These are phyloP conservation scores for Cosmia pyralina DNA, from an alignment of 2,888 invertebrate genomes.

Conservation along the genomic window DNA sequence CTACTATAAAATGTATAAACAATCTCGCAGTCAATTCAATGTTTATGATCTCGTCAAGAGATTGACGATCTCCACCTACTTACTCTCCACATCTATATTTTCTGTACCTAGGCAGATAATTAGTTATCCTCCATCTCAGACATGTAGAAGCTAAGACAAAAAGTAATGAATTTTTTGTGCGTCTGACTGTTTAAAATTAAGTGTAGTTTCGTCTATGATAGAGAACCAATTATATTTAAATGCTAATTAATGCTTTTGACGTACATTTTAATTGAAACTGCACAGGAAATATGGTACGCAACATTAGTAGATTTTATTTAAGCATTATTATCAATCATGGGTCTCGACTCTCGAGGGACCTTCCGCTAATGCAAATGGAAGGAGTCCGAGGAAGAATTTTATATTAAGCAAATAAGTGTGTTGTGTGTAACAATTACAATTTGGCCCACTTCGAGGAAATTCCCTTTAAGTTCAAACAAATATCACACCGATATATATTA, in stretches of 20 bases:
- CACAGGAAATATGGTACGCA: conserved; percentile 7
- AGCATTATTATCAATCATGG: conserved; percentile 42
- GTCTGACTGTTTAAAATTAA: conserved; percentile 55
- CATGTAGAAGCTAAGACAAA: conserved; percentile 53
- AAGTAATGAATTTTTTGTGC: conserved; percentile 57
- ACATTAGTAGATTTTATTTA: conserved; percentile 18
- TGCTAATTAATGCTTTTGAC: conserved; percentile 38
- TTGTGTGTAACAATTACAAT: conserved; percentile 67
- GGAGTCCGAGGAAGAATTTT: conserved; percentile 67
- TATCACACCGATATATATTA: conserved; percentile 60
- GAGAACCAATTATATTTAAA: conserved; percentile 52
- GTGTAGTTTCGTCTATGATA: conserved; percentile 43
- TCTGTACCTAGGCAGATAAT: conserved; percentile 50
- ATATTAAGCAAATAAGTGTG: conserved; percentile 71
- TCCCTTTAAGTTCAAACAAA: conserved; percentile 60
- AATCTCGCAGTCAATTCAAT: conserved; percentile 37
- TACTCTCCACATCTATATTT: conserved; percentile 30
- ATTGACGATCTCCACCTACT: conserved; percentile 53
- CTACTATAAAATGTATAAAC: conserved; percentile 61
- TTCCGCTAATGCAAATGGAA: conserved; percentile 47
- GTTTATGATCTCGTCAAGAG: conserved; percentile 51
- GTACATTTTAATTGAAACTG: conserved; percentile 38
- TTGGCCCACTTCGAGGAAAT: conserved; percentile 58
- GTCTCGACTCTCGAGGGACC: conserved; percentile 49
- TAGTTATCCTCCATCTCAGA: conserved; percentile 50